These are phyloP conservation scores for Genyomyrus donnyi DNA, from an alignment of 2,113 vertebrate genomes.

Conservation along the genomic window DNA sequence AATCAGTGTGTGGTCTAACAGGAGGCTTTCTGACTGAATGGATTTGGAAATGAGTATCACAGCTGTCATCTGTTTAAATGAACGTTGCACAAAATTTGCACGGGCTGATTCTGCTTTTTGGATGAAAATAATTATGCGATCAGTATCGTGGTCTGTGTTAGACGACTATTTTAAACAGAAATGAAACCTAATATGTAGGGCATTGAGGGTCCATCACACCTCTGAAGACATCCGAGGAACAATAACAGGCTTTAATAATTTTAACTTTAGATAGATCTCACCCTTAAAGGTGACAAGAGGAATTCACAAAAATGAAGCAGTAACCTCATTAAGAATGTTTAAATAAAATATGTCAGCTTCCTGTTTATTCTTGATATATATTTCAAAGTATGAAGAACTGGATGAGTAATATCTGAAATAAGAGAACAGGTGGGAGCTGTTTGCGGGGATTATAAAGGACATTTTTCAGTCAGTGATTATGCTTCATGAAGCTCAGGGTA, in stretches of 20 bases:
- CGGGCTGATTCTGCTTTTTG: conserved; percentile 38
- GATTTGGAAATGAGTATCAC: conserved; percentile 29
- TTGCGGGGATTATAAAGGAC: conserved; percentile 10
- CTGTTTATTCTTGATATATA: not conserved
- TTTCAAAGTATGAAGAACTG: not conserved
- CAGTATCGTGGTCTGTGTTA: conserved; percentile 47
- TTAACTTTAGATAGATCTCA: not conserved
- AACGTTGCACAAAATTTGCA: conserved; percentile 33
- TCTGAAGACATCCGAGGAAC: not conserved
- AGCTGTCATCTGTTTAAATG: conserved; percentile 42
- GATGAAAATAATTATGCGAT: conserved; percentile 45
- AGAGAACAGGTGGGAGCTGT: not conserved
- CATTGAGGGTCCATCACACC: conserved; percentile 24
- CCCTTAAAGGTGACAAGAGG: not conserved
- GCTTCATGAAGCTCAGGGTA: not conserved
- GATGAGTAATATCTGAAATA: not conserved
- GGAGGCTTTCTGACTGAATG: conserved; percentile 29
- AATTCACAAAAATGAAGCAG: not conserved
- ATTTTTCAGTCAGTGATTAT: conserved; percentile 8
- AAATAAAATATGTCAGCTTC: not conserved
- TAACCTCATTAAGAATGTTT: not conserved
- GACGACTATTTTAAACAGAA: conserved; percentile 55
- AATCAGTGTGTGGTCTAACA: conserved; percentile 19
- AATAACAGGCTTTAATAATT: not conserved
- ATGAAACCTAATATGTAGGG: conserved; percentile 55